Evolutionary conservation across 2,797 vertebrate genomes (phyloP), one percentile per base, ranked within the genome.

Genomic region (Siniperca scherzeri): DNA sequence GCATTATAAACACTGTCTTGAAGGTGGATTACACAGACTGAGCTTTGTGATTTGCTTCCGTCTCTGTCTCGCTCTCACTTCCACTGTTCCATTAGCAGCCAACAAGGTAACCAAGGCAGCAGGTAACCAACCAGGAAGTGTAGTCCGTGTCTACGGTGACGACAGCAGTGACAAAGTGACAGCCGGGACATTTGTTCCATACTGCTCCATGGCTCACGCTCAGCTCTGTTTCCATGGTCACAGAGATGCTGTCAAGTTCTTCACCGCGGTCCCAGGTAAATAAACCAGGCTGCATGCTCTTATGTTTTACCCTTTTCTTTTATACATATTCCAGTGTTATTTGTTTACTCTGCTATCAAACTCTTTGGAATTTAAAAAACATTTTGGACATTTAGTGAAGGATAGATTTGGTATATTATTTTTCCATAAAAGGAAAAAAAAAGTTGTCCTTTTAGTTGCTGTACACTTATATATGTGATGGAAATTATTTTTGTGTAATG

Each of bases 171-270:
- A 99, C 94, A 99, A 97, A 93, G 97, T 99, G 85, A 99, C 97
- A 0, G 96, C 98, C 0, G 99, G 97, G 72, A 99, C 98, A 0
- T 97, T 98, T 21, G 97, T 99, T 25, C 99, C 99, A 0, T 99
- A 97, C 86, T 99, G 98, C 85, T 99, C 98, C 38, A 99, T 99
- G 99, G 97, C 97, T 50, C 97, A 99, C 0, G 98, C 98, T 0
- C 99, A 99, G 91, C 97, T 99, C 73, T 99, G 98, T 92, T 99
- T 99, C 95, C 98, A 99, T 0, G 98, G 99, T 16, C 99, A 99
- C 94, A 92, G 98, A 9, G 98, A 99, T 52, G 98, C 99, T 3
- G 99, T 99, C 17, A 99, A 99, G 82, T 99, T 99, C 95, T 99
- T 99, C 90, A 96, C 97, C 0, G 97, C 99, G 13, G 97, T 99